These are phyloP conservation scores for Eueides isabella DNA, from an alignment of 1,140 invertebrate genomes.

Conservation along the genomic window DNA sequence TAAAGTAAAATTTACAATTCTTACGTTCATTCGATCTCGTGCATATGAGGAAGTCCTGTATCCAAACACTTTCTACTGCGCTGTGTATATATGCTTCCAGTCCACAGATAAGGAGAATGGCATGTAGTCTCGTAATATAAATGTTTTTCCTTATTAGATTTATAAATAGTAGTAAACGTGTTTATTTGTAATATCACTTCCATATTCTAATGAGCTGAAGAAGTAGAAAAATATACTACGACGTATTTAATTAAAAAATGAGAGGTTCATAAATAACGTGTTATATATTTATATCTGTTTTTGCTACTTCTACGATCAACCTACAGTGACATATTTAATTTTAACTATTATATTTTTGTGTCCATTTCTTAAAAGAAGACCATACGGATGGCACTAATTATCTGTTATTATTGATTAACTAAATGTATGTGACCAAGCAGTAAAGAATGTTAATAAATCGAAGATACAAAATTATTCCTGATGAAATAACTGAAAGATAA, in stretches of 20 bases:
- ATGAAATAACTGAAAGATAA: no score
- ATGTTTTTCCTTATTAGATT: conserved; percentile 12
- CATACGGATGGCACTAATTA: no score
- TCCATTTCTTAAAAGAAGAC: no score
- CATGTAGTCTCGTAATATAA: background rate
- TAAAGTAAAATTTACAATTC: background rate
- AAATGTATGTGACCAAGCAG: no score
- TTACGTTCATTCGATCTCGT: conserved; percentile 4
- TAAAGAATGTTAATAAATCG: no score
- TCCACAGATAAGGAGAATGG: conserved; percentile 11
- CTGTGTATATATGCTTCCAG: conserved; percentile 1
- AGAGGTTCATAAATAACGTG: background rate
- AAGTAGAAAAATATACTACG: background rate
- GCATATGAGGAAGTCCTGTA: background rate
- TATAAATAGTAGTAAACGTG: conserved; percentile 5
- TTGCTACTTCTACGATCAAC: no score
- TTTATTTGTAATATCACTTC: background rate
- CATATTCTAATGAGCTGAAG: background rate
- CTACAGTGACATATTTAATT: no score
- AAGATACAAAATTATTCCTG: no score
- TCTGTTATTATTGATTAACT: no score
- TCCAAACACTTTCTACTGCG: conserved; percentile 2
- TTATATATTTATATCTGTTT: background rate
- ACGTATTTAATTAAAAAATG: background rate
- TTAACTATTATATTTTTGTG: no score